Evolutionary conservation across 2,797 vertebrate genomes (phyloP), one percentile per base, ranked within the genome.

Genomic region (Strix occidentalis): DNA sequence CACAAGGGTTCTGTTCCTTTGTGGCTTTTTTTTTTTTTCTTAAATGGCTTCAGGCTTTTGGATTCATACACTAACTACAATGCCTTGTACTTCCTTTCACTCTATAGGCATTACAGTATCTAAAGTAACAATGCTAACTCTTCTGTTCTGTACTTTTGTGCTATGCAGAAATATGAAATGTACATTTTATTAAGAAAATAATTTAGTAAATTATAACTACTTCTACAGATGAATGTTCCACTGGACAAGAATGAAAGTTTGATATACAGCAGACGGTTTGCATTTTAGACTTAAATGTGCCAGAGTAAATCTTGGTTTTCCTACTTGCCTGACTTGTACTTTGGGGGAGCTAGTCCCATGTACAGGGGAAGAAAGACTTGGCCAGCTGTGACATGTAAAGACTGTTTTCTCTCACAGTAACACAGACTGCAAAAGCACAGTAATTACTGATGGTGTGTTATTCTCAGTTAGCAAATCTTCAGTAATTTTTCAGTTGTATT

Each of bases 401-500:
- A 17, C 8, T 57, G 1, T 74, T 81, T 60, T 57, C 57, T 69
- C 5, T 78, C 46, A n/a, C 33, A 15, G 37, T 41, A 86, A 46
- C 69, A 61, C 24, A 58, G 63, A 29, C 53, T 92, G 11, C 65
- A 51, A 31, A 43, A 61, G 37, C 46, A 53, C 72, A 83, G 2
- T 51, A 45, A n/a, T 63, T 79, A 37, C 43, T 57, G 35, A 5
- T 31, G 46, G 48, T 23, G 45, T 41, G n/a, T 69, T 64, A 19
- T 70, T 46, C 56, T 69, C 35, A 46, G 26, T 63, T 77, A 71
- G 46, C 21, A 74, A 63, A 76, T 48, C 10, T 9, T 63, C 29
- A 20, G 33, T 23, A 5, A 5, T 41, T 75, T 61, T 51, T 48
- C 0, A 0, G 5, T 54, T 78, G 6, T 46, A 24, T 64, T 86